These are phyloP conservation scores for Odontamblyopus lacepedii DNA, from an alignment of 2,797 vertebrate genomes.

Conservation along the genomic window DNA sequence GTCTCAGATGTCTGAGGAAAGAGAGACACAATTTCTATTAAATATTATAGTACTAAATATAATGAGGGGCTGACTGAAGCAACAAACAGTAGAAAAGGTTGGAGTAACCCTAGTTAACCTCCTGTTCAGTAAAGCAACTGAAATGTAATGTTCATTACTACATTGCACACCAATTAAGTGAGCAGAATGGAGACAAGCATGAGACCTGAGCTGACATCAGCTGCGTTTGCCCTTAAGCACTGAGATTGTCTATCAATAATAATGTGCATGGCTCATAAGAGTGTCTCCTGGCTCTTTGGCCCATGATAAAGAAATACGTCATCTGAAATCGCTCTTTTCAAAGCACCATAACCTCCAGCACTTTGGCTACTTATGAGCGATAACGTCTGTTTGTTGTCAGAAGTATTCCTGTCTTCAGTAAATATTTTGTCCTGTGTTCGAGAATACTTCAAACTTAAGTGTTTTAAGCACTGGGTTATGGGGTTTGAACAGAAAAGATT, in stretches of 20 bases:
- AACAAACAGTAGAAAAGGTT: conserved; percentile 39
- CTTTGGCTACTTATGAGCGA: conserved; percentile 46
- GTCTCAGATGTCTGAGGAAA: conserved; percentile 40
- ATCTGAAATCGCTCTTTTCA: conserved; percentile 49
- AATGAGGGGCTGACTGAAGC: not conserved
- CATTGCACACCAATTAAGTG: conserved; percentile 43
- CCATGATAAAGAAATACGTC: conserved; percentile 45
- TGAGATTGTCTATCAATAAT: conserved; percentile 56
- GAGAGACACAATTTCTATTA: conserved; percentile 14
- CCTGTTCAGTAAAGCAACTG: conserved; percentile 25
- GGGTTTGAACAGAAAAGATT: conserved; percentile 40
- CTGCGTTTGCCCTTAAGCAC: conserved; percentile 43
- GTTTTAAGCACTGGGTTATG: conserved; percentile 59
- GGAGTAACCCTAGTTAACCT: conserved; percentile 40
- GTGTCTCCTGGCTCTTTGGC: conserved; percentile 36
- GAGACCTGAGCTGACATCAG: conserved; percentile 43
- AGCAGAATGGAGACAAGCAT: conserved; percentile 39
- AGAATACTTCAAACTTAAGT: conserved; percentile 47
- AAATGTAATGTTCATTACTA: conserved; percentile 39
- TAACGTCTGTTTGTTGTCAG: conserved; percentile 32
- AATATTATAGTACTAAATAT: not conserved
- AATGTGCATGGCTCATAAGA: conserved; percentile 49
- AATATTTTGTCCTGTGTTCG: conserved; percentile 54
- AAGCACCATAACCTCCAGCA: conserved; percentile 41
- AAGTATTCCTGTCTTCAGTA: conserved; percentile 40